phyloP scores from a whole-genome alignment of 2,113 vertebrate genomes.

The Azemiops feae region DNA sequence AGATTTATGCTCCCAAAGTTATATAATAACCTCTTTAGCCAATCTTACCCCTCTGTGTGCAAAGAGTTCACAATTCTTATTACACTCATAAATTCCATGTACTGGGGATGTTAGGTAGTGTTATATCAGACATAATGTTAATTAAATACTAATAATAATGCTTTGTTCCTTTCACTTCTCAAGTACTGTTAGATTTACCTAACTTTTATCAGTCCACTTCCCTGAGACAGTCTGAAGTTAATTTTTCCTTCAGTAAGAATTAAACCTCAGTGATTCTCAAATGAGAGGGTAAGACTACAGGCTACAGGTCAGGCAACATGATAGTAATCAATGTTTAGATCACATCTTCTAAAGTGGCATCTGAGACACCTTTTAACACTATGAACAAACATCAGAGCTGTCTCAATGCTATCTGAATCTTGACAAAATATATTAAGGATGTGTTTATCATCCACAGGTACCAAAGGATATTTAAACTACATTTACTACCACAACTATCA shows the following conservation, averaged over 20 bases:
- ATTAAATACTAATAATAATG: neutral
- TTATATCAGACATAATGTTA: neutral
- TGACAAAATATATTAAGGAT: neutral
- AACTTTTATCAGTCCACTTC: neutral
- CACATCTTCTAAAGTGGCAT: neutral
- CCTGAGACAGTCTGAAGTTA: neutral
- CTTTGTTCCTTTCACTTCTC: neutral
- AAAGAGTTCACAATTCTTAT: neutral
- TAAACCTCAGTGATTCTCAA: neutral
- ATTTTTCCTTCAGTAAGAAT: neutral
- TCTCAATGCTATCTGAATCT: neutral
- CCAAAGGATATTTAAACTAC: neutral
- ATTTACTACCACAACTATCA: neutral
- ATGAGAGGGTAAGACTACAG: neutral
- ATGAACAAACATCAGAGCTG: neutral
- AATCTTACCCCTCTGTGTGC: neutral
- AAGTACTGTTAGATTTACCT: neutral
- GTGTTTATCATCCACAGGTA: neutral
- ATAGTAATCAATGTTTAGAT: neutral
- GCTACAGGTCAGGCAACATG: neutral
- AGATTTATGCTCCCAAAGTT: neutral
- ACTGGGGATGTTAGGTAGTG: neutral
- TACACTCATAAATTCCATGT: neutral
- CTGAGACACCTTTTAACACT: neutral
- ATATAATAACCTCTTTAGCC: neutral